phyloP scores from a whole-genome alignment of 64 coral and sea anemone genomes.

The Porites australiensis region DNA sequence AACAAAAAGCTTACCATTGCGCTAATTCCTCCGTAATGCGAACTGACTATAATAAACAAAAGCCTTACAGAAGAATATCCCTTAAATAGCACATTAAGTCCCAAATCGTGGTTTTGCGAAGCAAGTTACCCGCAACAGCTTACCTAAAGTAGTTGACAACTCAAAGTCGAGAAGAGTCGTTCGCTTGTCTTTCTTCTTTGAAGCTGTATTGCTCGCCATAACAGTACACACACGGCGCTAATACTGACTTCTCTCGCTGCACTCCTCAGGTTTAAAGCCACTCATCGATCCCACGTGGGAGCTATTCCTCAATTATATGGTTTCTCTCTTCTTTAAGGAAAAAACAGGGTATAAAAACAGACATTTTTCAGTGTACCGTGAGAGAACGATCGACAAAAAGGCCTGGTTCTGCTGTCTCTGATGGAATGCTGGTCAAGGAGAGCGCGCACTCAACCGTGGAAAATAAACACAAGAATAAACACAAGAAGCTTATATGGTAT shows the following conservation, averaged over 20 bases:
- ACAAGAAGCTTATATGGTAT: slow-evolving; percentile 30
- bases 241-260: not conserved
- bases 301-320: not conserved
- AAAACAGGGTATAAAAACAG: not conserved
- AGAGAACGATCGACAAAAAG: not conserved
- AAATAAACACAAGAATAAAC: slow-evolving; percentile 27
- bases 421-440: slow-evolving; percentile 19
- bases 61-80: not conserved
- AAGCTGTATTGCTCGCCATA: slow-evolving; percentile 67
- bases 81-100: not conserved
- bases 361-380: not conserved
- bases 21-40: not conserved
- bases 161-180: slow-evolving; percentile 94
- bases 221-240: not conserved
- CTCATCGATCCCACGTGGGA: not conserved
- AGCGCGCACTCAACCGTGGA: slow-evolving; percentile 33
- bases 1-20: not conserved
- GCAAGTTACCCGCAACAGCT: not conserved
- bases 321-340: not conserved
- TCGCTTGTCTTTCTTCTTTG: slow-evolving; percentile 88
- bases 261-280: slow-evolving; percentile 1
- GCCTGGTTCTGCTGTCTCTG: slow-evolving; percentile 7
- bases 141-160: slow-evolving; percentile 90
- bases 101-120: not conserved
- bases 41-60: not conserved